A percentile compares a stretch with the other conserved stretches of the same genome.
phyloP scores from a whole-genome alignment of 1,140 invertebrate genomes.

The Ylistrum balloti region DNA sequence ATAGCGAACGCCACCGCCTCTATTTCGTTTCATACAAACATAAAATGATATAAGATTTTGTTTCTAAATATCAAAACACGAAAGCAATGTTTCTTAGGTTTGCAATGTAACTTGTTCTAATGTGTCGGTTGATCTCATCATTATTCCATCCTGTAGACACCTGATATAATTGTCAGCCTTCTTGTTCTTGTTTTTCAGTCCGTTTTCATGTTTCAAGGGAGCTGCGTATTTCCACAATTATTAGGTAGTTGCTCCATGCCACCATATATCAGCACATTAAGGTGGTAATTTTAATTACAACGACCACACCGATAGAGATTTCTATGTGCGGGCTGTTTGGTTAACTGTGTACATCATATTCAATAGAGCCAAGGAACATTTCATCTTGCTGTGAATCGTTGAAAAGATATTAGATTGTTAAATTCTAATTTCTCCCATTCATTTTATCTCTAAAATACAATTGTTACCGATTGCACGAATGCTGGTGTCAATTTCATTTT shows the following conservation, averaged over 20 bases:
- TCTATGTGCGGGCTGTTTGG: background rate
- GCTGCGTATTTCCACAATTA: background rate
- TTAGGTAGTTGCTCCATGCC: background rate
- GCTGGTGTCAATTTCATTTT: too few relatives aligned
- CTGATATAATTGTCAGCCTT: background rate
- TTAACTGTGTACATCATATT: background rate
- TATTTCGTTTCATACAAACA: too few relatives aligned
- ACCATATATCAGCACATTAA: background rate
- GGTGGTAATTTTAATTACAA: background rate
- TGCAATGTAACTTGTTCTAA: background rate
- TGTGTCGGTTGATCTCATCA: background rate
- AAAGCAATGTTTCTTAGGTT: too few relatives aligned
- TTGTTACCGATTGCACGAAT: too few relatives aligned
- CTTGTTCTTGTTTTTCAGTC: background rate
- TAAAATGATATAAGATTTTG: too few relatives aligned
- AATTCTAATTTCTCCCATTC: too few relatives aligned
- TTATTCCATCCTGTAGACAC: background rate
- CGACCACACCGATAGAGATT: background rate
- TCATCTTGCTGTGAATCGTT: too few relatives aligned
- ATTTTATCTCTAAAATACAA: too few relatives aligned
- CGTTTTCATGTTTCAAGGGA: background rate
- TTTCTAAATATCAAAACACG: too few relatives aligned
- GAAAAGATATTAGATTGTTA: too few relatives aligned
- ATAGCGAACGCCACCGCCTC: too few relatives aligned
- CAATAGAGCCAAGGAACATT: too few relatives aligned